A percentile compares a stretch with the other conserved stretches of the same genome.
phyloP scores from a whole-genome alignment of 2,113 vertebrate species.

The Oxyura jamaicensis region DNA sequence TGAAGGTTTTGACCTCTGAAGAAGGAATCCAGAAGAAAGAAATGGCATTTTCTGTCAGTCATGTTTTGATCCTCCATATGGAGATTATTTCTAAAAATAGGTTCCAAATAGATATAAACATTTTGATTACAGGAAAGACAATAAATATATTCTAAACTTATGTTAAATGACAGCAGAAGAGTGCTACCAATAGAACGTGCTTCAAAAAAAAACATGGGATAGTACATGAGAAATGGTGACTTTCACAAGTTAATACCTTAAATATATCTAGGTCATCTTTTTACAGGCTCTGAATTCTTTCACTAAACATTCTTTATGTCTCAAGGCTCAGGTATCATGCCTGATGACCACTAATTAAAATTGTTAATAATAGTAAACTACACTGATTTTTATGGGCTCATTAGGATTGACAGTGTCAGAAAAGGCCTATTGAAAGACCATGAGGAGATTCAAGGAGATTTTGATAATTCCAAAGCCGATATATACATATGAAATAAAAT shows the following conservation, averaged over 20 bases:
- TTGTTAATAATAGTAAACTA: not conserved
- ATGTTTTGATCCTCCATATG: not conserved
- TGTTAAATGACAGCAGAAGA: not conserved
- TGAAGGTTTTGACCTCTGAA: not conserved
- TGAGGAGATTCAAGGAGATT: not conserved
- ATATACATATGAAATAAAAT: not conserved
- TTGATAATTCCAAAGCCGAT: not conserved
- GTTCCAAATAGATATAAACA: not conserved
- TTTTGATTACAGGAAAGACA: not conserved
- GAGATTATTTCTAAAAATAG: not conserved
- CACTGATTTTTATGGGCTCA: not conserved
- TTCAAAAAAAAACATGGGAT: not conserved
- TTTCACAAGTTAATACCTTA: not conserved
- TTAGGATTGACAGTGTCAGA: not conserved
- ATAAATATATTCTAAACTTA: not conserved
- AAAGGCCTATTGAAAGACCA: not conserved
- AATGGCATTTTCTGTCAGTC: not conserved
- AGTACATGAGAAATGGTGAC: not conserved
- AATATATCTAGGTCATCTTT: not conserved
- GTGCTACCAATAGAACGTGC: accelerated
- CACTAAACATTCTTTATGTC: not conserved
- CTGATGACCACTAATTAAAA: not conserved
- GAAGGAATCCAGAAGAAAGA: not conserved
- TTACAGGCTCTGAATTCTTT: not conserved
- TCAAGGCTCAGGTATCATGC: not conserved